A percentile compares a stretch with the other conserved stretches of the same genome.
Evolutionary conservation across 2,888 invertebrate species (phyloP).

Genomic region (Elaeidobius kamerunicus): DNA sequence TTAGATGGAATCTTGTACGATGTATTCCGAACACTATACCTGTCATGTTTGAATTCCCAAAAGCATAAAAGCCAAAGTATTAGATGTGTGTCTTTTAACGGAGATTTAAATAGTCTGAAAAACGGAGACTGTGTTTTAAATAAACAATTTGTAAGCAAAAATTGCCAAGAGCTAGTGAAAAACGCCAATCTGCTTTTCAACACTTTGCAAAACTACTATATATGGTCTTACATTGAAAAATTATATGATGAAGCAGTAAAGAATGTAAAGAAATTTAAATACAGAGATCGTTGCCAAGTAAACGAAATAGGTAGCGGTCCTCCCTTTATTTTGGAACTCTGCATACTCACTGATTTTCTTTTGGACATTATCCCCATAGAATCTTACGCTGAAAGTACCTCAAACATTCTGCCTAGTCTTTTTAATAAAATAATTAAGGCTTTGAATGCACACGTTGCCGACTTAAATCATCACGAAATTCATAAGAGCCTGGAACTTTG

Average conservation of each 20-base stretch:
- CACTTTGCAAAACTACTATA: slow-evolving; percentile 78
- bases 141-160: slow-evolving; percentile 47
- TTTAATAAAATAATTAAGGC: slow-evolving; percentile 64
- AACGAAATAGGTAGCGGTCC: slow-evolving; percentile 62
- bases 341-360: slow-evolving; percentile 69
- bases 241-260: slow-evolving; percentile 55
- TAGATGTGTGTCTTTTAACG: slow-evolving; percentile 48
- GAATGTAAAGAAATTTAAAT: slow-evolving; percentile 41
- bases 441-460: slow-evolving; percentile 56
- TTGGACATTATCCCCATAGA: slow-evolving; percentile 73
- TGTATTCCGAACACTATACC: slow-evolving; percentile 65
- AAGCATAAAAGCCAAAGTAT: slow-evolving; percentile 43
- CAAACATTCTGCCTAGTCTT: slow-evolving; percentile 74
- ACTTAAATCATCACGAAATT: slow-evolving; percentile 60
- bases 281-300: slow-evolving; percentile 42
- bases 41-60: slow-evolving; percentile 53
- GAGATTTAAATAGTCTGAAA: slow-evolving; percentile 47
- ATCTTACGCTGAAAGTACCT: slow-evolving; percentile 72
- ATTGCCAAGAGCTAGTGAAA: slow-evolving; percentile 69
- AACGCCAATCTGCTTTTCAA: slow-evolving; percentile 82
- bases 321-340: slow-evolving; percentile 66
- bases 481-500: slow-evolving; percentile 64
- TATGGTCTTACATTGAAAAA: slow-evolving; percentile 77
- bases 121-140: slow-evolving; percentile 42
- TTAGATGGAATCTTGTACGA: slow-evolving; percentile 74